phyloP scores from a whole-genome alignment of 1,140 invertebrate species.

The Drosophila nebulosa region DNA sequence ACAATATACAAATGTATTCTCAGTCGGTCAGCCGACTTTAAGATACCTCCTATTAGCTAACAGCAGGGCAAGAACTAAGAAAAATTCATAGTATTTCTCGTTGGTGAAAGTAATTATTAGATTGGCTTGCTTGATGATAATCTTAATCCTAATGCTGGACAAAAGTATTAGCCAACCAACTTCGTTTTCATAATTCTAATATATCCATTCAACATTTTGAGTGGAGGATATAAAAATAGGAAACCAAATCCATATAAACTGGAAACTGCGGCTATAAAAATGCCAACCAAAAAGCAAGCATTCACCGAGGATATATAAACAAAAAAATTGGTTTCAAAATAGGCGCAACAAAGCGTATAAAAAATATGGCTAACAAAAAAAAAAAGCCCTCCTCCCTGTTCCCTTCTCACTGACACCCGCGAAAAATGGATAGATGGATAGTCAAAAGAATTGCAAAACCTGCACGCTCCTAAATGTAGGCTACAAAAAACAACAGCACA shows the following conservation, averaged over 20 bases:
- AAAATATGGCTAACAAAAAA: neutral
- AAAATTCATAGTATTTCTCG: no score
- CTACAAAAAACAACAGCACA: neutral
- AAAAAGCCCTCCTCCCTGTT: neutral
- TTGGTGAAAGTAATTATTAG: no score
- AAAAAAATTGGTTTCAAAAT: conserved; percentile 39
- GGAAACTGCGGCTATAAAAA: conserved; percentile 36
- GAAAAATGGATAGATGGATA: neutral
- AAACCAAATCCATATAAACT: conserved; percentile 24
- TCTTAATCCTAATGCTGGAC: no score
- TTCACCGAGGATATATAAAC: conserved; percentile 1
- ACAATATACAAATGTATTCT: conserved; percentile 1
- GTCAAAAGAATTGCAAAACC: neutral
- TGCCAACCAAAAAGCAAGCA: conserved; percentile 16
- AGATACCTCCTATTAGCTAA: neutral
- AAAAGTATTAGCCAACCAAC: no score
- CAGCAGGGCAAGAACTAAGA: neutral
- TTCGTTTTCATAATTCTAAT: neutral
- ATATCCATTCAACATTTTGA: neutral
- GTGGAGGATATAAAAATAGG: conserved; percentile 1
- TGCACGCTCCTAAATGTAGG: conserved; percentile 4
- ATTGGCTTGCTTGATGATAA: no score
- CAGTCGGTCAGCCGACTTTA: neutral
- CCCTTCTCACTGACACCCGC: neutral
- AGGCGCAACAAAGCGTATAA: conserved; percentile 8